Evolutionary conservation across 2,797 vertebrate species (phyloP).

Genomic region (Protonibea diacanthus): DNA sequence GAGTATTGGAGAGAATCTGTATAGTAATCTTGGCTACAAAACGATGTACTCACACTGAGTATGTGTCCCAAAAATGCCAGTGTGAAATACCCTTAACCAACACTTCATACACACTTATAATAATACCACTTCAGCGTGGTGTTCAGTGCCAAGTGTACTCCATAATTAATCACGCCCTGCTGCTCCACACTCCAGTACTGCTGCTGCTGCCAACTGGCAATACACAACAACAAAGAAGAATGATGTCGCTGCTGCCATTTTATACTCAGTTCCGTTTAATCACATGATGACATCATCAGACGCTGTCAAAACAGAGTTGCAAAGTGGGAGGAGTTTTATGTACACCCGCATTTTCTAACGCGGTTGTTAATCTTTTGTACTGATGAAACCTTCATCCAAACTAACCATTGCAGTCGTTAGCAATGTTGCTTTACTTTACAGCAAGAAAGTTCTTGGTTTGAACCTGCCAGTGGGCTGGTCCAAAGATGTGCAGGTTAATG

Average conservation of each 20-base stretch:
- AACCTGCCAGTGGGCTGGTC: too few species aligned
- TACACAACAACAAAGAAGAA: constrained; percentile 9
- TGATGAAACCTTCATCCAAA: too few species aligned
- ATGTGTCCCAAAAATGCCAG: constrained; percentile 1
- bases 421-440: too few species aligned
- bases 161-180: constrained; percentile 56
- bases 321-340: background rate
- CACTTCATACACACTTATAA: constrained; percentile 42
- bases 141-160: constrained; percentile 45
- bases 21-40: background rate
- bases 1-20: background rate
- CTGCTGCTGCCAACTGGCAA: constrained; percentile 37
- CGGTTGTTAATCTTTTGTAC: too few species aligned
- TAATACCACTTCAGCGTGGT: constrained; percentile 44
- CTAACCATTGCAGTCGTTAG: too few species aligned
- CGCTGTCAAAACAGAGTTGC: background rate
- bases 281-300: constrained; percentile 3
- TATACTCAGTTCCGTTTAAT: background rate
- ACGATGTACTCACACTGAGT: background rate
- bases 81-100: constrained; percentile 24
- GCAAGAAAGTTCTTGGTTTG: too few species aligned
- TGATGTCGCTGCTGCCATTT: background rate
- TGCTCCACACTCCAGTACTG: constrained; percentile 27
- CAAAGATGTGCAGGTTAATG: too few species aligned
- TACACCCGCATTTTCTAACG: too few species aligned